Conservation (phyloP, 2,797 vertebrate species). For the Florisuga fusca region DNA sequence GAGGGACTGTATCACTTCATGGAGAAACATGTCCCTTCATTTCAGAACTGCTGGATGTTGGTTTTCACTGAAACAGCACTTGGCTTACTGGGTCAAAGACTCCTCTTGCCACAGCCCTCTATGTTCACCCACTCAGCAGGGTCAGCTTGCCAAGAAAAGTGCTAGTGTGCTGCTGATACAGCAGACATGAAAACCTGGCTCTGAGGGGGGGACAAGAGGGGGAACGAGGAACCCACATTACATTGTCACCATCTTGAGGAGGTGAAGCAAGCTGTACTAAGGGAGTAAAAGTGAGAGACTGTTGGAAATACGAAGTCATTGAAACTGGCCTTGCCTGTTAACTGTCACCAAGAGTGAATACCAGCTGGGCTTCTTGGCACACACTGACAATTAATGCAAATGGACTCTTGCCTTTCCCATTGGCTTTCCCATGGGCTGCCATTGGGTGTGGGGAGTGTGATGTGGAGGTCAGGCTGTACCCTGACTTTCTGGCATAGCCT, state of each 20-base stretch:
- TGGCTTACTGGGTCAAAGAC: not conserved
- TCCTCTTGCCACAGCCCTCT: not conserved
- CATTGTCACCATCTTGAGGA: not conserved
- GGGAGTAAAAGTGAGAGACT: not conserved
- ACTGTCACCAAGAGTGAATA: not conserved
- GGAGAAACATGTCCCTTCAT: not conserved
- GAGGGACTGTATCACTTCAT: not conserved
- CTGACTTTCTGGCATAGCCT: not conserved
- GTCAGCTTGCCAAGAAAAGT: not conserved
- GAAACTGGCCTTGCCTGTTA: not conserved
- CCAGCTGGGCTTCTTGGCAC: too few relatives aligned
- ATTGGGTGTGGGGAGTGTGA: not conserved
- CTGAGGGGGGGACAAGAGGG: not conserved
- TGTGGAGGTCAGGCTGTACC: not conserved
- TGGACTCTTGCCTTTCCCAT: not conserved
- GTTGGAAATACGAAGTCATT: not conserved
- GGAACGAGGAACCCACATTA: not conserved
- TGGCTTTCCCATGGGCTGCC: not conserved
- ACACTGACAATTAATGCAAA: not conserved
- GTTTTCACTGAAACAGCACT: not conserved
- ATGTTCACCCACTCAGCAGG: not conserved
- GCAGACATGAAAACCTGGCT: not conserved
- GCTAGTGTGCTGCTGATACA: not conserved
- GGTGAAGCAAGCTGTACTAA: not conserved
- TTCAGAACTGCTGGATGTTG: not conserved